A percentile compares a stretch with the other conserved stretches of the same genome.
These are phyloP conservation scores for Lucifuga dentata DNA, from an alignment of 2,113 vertebrate species.

Conservation along the genomic window DNA sequence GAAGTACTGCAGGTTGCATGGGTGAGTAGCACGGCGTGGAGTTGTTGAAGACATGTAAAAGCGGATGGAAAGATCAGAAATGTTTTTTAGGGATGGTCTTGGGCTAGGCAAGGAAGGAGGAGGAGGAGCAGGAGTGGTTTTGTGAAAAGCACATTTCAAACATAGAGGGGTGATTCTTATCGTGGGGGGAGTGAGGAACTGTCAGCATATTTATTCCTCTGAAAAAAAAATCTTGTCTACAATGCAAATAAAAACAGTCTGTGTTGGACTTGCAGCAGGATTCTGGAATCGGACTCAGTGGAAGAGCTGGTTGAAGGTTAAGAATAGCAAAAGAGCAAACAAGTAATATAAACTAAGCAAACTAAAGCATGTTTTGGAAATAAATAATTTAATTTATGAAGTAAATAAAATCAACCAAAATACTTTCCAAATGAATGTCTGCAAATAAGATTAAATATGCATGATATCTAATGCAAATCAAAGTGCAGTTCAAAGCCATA, in stretches of 20 bases:
- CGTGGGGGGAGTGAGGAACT: conserved; percentile 2
- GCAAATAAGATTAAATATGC: conserved; percentile 45
- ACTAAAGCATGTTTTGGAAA: conserved; percentile 39
- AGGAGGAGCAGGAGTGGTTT: neutral
- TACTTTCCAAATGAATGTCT: conserved; percentile 25
- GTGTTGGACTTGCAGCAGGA: conserved; percentile 9
- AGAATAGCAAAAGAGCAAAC: conserved; percentile 56
- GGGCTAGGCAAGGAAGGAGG: neutral
- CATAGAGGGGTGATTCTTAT: conserved; percentile 25
- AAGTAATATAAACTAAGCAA: conserved; percentile 41
- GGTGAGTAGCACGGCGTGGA: neutral
- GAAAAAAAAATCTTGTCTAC: neutral
- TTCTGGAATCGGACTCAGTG: neutral
- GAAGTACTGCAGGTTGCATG: conserved; percentile 1
- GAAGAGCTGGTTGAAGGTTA: conserved; percentile 5
- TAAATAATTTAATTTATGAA: conserved; percentile 25
- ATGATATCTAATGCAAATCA: conserved; percentile 47
- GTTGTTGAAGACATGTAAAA: conserved; percentile 1
- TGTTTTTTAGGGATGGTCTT: neutral
- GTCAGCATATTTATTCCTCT: conserved; percentile 17
- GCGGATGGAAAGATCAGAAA: conserved; percentile 1
- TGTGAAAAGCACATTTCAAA: conserved; percentile 12
- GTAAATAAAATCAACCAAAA: conserved; percentile 46
- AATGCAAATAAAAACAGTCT: neutral
- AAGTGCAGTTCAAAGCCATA: conserved; percentile 43